phyloP scores from a whole-genome alignment of 2,888 invertebrate species.

The Zonitis immaculata region DNA sequence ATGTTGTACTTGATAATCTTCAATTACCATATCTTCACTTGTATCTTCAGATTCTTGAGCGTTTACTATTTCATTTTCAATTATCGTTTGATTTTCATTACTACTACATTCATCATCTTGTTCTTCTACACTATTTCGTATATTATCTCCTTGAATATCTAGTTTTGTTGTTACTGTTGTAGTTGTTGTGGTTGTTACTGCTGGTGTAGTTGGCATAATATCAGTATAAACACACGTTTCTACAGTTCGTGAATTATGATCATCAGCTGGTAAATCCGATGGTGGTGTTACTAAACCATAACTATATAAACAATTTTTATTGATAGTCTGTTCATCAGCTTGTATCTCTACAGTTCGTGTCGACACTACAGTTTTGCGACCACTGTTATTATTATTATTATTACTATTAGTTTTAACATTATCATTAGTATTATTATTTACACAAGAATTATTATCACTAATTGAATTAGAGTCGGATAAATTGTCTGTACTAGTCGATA shows the following conservation, averaged over 20 bases:
- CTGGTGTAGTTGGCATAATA: background rate
- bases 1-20: background rate
- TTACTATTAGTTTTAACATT: background rate
- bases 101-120: background rate
- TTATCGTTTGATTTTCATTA: background rate
- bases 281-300: constrained; percentile 27
- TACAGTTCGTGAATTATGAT: constrained; percentile 12
- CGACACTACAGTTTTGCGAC: background rate
- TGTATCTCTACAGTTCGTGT: constrained; percentile 4
- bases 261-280: constrained; percentile 21
- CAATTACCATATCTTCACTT: background rate
- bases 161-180: background rate
- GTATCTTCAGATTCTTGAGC: background rate
- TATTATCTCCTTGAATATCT: background rate
- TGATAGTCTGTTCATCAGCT: constrained; percentile 2
- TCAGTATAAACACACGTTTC: constrained; percentile 11
- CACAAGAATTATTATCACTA: background rate
- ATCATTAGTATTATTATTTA: background rate
- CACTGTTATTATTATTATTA: background rate
- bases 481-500: background rate
- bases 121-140: background rate
- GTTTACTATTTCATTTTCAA: background rate
- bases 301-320: constrained; percentile 8
- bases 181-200: no score
- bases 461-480: background rate